Base-by-base conservation (phyloP, 1,140 invertebrate genomes). In the Drosophila bifasciata region DNA sequence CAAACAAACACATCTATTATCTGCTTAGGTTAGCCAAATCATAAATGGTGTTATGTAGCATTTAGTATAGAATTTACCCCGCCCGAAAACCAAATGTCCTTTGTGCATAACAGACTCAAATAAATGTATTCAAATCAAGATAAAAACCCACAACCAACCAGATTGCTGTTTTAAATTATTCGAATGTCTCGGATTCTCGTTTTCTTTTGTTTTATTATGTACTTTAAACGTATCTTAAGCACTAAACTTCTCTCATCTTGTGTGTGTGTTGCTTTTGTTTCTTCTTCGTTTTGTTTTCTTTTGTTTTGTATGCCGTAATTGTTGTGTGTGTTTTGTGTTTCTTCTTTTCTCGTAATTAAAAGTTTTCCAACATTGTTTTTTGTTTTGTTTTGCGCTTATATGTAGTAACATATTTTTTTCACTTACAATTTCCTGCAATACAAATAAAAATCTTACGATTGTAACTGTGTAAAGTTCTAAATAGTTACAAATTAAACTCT, bases 401-500 rank as follows among this genome's bases (percentile, higher is more conserved):
- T 85, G 83, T 81, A 88, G 78, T 85, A 85, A 88, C 83, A 85
- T 88, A 88, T 81, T 74, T 76, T 9, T 39, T 67, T 86, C 79
- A 88, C 83, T 86, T 86, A 88, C 68, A 85, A 76, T 81, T 81
- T 78, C 77, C 83, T 81, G 81, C 81, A 70, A 81, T 85, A 86
- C 81, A 85, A 86, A 86, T 86, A 81, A 85, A 86, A 86, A 85
- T 86, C 81, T 88, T 86, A 88, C 32, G 81, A 62, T 81, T 86
- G 81, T 85, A 86, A 86, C 83, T 86, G 83, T 88, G 68, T 88
- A 75, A 74, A 86, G 61, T 78, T 86, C 83, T 86, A 86, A 74
- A 81, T 86, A 86, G 81, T 86, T 86, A 86, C 81, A 86, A 86
- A 88, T 78, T 86, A 88, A 77, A 86, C 60, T 78, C 81, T 86